Evolutionary conservation across 2,113 vertebrate species (phyloP).

Genomic region (Neolamprologus sp.): DNA sequence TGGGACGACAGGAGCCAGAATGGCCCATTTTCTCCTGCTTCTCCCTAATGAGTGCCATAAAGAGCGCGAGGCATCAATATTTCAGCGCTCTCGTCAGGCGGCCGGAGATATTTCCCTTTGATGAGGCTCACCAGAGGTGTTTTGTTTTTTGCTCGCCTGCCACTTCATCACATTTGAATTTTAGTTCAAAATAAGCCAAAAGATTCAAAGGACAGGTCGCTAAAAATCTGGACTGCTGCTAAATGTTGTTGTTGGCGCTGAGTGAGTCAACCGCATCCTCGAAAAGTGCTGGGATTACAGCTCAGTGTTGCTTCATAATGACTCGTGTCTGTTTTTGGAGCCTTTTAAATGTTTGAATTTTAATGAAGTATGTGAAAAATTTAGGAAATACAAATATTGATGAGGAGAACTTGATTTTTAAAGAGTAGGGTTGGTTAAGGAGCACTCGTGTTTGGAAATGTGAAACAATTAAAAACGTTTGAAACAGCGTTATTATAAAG

Average conservation of each 20-base stretch:
- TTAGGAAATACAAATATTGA: not conserved
- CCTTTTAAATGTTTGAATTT: not conserved
- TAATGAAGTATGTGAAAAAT: not conserved
- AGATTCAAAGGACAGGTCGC: not conserved
- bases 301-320: not conserved
- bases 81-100: constrained; percentile 32
- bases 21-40: constrained; percentile 38
- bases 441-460: not conserved
- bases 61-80: constrained; percentile 54
- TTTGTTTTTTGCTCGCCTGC: constrained; percentile 21
- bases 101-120: constrained; percentile 33
- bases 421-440: not conserved
- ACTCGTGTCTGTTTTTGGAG: not conserved
- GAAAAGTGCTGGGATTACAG: not conserved
- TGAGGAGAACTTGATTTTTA: not conserved
- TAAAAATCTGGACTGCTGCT: not conserved
- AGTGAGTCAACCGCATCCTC: not conserved
- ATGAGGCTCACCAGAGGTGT: constrained; percentile 39
- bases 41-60: constrained; percentile 50
- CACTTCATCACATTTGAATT: not conserved
- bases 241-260: not conserved
- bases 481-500: not conserved
- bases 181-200: not conserved
- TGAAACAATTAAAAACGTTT: not conserved
- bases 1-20: constrained; percentile 13